Evolutionary conservation across 2,113 vertebrate species (phyloP).

Genomic region (Sebastes schlegelii): DNA sequence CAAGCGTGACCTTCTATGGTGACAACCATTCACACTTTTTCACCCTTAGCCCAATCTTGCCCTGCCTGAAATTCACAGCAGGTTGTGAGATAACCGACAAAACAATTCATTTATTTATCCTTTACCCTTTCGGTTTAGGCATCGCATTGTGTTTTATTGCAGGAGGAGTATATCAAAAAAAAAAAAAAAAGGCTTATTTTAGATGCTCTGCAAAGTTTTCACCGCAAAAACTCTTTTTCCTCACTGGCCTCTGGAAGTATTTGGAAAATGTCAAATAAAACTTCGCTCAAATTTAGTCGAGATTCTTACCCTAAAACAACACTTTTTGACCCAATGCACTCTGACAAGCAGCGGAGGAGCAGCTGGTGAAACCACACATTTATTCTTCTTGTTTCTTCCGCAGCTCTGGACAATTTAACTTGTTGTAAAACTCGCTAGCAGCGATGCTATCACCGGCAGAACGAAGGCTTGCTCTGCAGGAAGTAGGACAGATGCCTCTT

Average conservation of each 20-base stretch:
- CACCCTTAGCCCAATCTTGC: constrained; percentile 16
- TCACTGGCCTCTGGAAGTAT: constrained; percentile 18
- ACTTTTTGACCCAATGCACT: constrained; percentile 26
- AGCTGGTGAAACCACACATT: constrained; percentile 50
- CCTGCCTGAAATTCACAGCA: constrained; percentile 36
- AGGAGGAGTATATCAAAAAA: neutral
- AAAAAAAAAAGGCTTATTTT: constrained; percentile 20
- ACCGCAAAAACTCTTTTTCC: constrained; percentile 2
- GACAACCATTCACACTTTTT: constrained; percentile 53
- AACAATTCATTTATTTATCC: constrained; percentile 37
- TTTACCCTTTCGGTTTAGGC: constrained; percentile 21
- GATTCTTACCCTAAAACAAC: constrained; percentile 38
- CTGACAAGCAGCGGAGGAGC: constrained; percentile 32
- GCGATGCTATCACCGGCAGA: constrained; percentile 44
- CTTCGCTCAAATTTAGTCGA: constrained; percentile 19
- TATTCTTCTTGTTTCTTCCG: constrained; percentile 35
- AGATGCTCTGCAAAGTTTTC: neutral
- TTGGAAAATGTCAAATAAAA: constrained; percentile 33
- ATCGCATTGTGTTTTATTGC: constrained; percentile 35
- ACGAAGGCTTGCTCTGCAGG: constrained; percentile 38
- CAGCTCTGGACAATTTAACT: constrained; percentile 49
- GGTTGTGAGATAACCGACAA: constrained; percentile 17
- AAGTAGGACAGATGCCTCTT: constrained; percentile 55
- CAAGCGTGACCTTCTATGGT: constrained; percentile 66
- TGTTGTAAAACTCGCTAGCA: constrained; percentile 34